Percentiles rank a stretch among this genome's conserved stretches.
These are phyloP conservation scores for Aphaenogaster ashmeadi DNA, from an alignment of 1,140 invertebrate species.

Conservation along the genomic window DNA sequence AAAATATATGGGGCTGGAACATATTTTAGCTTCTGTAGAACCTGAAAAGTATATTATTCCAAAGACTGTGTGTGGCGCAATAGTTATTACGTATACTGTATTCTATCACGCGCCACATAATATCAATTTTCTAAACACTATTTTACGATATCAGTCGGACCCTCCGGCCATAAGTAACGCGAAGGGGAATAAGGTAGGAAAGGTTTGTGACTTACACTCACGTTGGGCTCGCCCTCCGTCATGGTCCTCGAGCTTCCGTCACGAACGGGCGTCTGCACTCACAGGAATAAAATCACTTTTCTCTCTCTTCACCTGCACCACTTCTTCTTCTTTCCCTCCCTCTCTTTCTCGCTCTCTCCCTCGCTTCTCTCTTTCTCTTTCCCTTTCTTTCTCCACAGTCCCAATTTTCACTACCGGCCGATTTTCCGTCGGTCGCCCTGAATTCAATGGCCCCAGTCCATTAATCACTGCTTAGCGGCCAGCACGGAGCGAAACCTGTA, in stretches of 20 bases:
- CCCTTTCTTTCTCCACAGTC: conserved; percentile 16
- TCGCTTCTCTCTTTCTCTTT: neutral
- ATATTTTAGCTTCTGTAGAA: neutral
- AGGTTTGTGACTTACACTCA: conserved; percentile 59
- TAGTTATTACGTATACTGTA: neutral
- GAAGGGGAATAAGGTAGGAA: conserved; percentile 11
- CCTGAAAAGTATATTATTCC: neutral
- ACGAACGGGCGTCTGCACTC: conserved; percentile 43
- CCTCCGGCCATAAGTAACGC: neutral
- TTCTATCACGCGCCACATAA: neutral
- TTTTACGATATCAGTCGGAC: neutral
- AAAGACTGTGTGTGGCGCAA: neutral
- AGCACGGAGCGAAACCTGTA: conserved; percentile 43
- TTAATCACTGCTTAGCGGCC: conserved; percentile 64
- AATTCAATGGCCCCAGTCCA: conserved; percentile 61
- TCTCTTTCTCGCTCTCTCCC: neutral
- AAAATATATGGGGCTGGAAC: neutral
- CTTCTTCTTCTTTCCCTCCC: neutral
- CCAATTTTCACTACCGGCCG: conserved; percentile 42
- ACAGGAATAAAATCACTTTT: conserved; percentile 55
- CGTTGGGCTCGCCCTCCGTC: conserved; percentile 64
- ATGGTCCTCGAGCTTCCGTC: conserved; percentile 58
- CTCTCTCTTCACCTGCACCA: conserved; percentile 3
- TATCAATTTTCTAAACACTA: conserved; percentile 47
- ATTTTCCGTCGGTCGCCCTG: conserved; percentile 49